Base-by-base conservation (phyloP, 2,797 vertebrate species). In the Lagodon rhomboides region DNA sequence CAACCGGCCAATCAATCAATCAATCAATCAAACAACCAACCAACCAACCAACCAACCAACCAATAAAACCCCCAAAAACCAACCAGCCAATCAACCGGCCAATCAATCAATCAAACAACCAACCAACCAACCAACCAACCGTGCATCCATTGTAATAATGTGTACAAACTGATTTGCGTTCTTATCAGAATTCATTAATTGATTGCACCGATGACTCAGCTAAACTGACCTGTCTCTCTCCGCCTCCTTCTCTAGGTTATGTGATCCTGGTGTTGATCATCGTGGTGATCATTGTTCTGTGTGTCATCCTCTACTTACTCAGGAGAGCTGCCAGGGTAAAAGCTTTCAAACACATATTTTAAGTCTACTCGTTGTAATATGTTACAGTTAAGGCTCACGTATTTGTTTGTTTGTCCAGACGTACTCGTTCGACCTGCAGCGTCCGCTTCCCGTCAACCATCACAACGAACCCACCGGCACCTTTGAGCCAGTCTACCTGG, bases 401-500 rank as follows among this genome's bases (percentile, higher is more conserved):
- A 1, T 58, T 11, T 15, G 1, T 41, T 56, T 65, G 0, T 74
- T 50, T 58, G 12, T 74, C 16, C 70, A 94, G 93, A 83, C 54
- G 0, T 91, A 93, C 68, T 91, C 93, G 0, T 94, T 94, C 23
- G 90, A 94, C 75, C 87, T 92, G 25, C 90, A 87, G 2, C 83
- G 84, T 1, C 85, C 64, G 0, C 4, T 6, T 38, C 79, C 80
- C 0, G 20, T 6, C 30, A 20, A 18, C 53, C 58, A 41, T 3
- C 20, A 16, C 0, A 50, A 10, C 5, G 79, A 88, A 38, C 85
- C 87, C 22, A 38, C 15, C 0, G 92, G 90, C 11, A 91, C 82
- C 22, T 94, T 94, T 23, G 92, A 84, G 8, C 68, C 18, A 0
- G 80, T 94, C 43, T 77, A 86, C 73, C 62, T 92, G 76, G 90